These are phyloP conservation scores for Drosophila nannoptera DNA, from an alignment of 1,140 invertebrate genomes.

Conservation along the genomic window DNA sequence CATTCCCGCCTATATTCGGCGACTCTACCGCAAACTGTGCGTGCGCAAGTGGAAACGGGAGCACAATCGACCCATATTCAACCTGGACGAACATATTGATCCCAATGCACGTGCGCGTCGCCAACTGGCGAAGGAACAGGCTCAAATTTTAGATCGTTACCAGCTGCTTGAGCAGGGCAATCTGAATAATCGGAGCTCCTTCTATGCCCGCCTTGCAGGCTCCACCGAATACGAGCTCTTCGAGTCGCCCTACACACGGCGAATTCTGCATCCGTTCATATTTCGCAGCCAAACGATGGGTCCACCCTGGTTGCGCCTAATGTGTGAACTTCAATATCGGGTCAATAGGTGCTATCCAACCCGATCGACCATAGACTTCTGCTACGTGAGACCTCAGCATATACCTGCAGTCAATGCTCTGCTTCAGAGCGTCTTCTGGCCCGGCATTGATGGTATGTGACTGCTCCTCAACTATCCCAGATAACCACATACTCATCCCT, in stretches of 20 bases:
- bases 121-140: constrained; percentile 49
- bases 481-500: neutral
- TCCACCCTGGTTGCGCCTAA: constrained; percentile 76
- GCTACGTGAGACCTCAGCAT: constrained; percentile 91
- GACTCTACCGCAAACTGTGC: constrained; percentile 82
- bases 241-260: constrained; percentile 70
- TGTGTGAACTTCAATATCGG: constrained; percentile 68
- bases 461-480: neutral
- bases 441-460: constrained; percentile 91
- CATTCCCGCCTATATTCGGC: constrained; percentile 78
- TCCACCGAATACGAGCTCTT: constrained; percentile 69
- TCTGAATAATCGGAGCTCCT: constrained; percentile 49
- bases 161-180: constrained; percentile 58
- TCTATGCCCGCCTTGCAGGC: constrained; percentile 61
- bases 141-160: constrained; percentile 80
- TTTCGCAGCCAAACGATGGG: constrained; percentile 61
- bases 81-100: constrained; percentile 80
- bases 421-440: constrained; percentile 92
- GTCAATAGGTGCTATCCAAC: constrained; percentile 72
- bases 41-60: constrained; percentile 83
- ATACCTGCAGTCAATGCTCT: constrained; percentile 92
- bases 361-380: constrained; percentile 86
- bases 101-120: constrained; percentile 28
- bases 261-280: constrained; percentile 75
- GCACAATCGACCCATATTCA: constrained; percentile 81